phyloP scores from a whole-genome alignment of 2,113 vertebrate genomes.

The Paratilapia polleni region DNA sequence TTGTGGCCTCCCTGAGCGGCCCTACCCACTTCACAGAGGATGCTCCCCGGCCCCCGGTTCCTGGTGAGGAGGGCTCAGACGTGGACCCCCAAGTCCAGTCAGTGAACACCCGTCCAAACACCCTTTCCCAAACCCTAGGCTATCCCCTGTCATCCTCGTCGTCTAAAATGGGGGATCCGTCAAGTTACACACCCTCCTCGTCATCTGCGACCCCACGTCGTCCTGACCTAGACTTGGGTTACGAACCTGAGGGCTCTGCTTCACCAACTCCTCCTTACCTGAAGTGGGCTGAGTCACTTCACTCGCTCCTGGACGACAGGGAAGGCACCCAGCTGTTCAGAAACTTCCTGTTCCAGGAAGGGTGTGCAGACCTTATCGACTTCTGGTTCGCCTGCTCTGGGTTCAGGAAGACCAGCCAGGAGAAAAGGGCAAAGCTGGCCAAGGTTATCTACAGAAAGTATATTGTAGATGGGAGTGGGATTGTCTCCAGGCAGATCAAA shows the following conservation, averaged over 20 bases:
- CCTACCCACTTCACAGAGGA: conserved; percentile 91
- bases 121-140: conserved; percentile 67
- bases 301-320: conserved; percentile 93
- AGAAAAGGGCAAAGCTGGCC: conserved; percentile 91
- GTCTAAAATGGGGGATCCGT: conserved; percentile 81
- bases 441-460: conserved; percentile 98
- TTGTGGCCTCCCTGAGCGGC: conserved; percentile 63
- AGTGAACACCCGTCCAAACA: conserved; percentile 73
- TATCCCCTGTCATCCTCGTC: conserved; percentile 81
- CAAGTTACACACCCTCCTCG: conserved; percentile 79
- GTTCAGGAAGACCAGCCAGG: conserved; percentile 90
- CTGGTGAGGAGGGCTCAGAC: conserved; percentile 90
- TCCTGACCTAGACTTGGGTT: conserved; percentile 92
- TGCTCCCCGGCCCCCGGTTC: conserved; percentile 93
- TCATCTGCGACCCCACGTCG: conserved; percentile 86
- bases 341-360: conserved; percentile 92
- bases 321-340: conserved; percentile 94
- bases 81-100: conserved; percentile 76
- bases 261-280: conserved; percentile 92
- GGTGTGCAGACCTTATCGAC: conserved; percentile 91
- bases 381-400: conserved; percentile 99
- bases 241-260: conserved; percentile 94
- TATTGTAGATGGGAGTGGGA: conserved; percentile 88
- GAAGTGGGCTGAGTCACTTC: conserved; percentile 95
- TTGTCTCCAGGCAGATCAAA: conserved; percentile 92